Base-by-base conservation (phyloP, 2,797 vertebrate species). In the Liasis olivaceus region DNA sequence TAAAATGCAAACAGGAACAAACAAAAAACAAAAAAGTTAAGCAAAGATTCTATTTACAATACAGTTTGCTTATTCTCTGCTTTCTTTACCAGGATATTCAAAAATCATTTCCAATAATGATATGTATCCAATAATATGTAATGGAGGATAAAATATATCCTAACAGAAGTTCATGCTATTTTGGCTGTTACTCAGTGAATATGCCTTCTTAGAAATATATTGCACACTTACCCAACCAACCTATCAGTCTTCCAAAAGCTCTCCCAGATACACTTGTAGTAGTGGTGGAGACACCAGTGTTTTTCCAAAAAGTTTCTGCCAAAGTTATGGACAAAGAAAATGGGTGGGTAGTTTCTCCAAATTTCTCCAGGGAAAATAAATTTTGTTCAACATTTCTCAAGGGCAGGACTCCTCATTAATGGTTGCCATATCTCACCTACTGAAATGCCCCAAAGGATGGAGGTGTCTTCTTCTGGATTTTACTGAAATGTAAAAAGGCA, bases 121-220 rank as follows among this genome's bases (percentile, higher is more conserved):
- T 36, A 36, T 36, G 36, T 2, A 36, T 36, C 36, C 36, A 36
- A 36, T 87, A 92, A 17, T 15, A 91, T 84, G 91, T 13, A 5
- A 13, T 8, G 6, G 31, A 93, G 81, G 28, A 91, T 11, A 12
- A 92, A 91, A 91, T 5, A 90, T 69, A 92, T 95, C 94, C 81
- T 81, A 88, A 36, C 2, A 92, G 28, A 12, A 69, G 62, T 90
- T 93, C 47, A n/a, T 11, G 0, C 95, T n/a, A 5, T 77, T 94
- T 72, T 24, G 92, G 6, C 77, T 22, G 12, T 91, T 89, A 69
- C 4, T 8, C 0, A 1, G n/a, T n/a, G 31, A 81, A 88, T 3
- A 1, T 0, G 31, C 3, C 20, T 9, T 85, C 54, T 72, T 72
- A 36, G 87, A 92, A 92, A 58, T 1, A 4, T 8, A 64, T 1